Conservation (phyloP, 1,140 invertebrate genomes). For the Neodiprion virginianus region DNA sequence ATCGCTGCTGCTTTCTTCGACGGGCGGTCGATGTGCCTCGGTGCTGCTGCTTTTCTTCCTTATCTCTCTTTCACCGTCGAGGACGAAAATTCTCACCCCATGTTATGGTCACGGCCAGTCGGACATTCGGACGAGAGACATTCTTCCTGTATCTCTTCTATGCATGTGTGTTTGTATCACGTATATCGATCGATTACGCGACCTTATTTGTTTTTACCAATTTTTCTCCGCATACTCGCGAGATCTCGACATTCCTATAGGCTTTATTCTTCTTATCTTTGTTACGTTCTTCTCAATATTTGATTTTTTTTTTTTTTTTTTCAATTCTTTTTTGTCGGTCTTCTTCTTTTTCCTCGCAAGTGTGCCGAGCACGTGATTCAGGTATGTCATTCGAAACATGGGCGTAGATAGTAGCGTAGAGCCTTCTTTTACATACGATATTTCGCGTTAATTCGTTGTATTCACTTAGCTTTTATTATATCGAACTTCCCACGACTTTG, state of each 20-base stretch:
- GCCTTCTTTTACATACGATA: not conserved
- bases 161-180: too few species aligned
- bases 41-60: too few species aligned
- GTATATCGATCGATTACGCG: not conserved
- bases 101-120: too few species aligned
- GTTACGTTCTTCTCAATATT: constrained; percentile 8
- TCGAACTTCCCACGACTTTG: not conserved
- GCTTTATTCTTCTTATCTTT: not conserved
- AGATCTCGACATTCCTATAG: not conserved
- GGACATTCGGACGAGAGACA: too few species aligned
- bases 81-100: too few species aligned
- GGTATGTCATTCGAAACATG: not conserved
- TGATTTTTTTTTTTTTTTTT: constrained; percentile 12
- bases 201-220: constrained; percentile 8
- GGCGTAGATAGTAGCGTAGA: not conserved
- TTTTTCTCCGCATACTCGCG: not conserved
- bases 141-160: too few species aligned
- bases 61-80: too few species aligned
- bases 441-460: constrained; percentile 7
- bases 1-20: too few species aligned
- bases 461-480: not conserved
- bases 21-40: too few species aligned
- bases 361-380: not conserved
- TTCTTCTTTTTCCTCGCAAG: too few species aligned
- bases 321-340: too few species aligned